Conservation (phyloP, 2,888 invertebrate species). For the Hecatera dysodea region DNA sequence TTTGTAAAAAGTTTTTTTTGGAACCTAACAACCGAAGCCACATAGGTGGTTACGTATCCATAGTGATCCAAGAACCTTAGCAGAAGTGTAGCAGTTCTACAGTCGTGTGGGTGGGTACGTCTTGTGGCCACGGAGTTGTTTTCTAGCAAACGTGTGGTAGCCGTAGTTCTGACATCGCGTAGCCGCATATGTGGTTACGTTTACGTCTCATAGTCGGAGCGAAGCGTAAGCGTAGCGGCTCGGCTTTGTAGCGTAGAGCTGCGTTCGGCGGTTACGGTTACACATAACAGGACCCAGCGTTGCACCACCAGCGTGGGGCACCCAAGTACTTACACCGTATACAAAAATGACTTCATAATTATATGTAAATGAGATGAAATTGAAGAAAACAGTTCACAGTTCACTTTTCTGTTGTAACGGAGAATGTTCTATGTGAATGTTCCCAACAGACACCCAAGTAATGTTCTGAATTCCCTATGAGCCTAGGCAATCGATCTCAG, state of each 20-base stretch:
- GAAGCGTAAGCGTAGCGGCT: too few relatives aligned
- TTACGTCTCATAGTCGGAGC: too few relatives aligned
- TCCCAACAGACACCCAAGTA: not conserved
- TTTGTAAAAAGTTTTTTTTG: too few relatives aligned
- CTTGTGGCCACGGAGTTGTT: not conserved
- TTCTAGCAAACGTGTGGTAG: not conserved
- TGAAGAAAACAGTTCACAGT: not conserved
- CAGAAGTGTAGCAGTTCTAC: not conserved
- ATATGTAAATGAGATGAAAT: too few relatives aligned
- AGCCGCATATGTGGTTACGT: conserved; percentile 5
- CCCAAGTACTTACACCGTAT: not conserved
- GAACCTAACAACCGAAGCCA: too few relatives aligned
- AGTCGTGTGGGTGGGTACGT: not conserved
- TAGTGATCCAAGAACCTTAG: not conserved
- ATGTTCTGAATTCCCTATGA: conserved; percentile 5
- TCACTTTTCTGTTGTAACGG: not conserved
- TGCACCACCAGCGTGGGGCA: not conserved
- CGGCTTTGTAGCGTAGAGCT: too few relatives aligned
- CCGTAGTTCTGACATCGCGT: not conserved
- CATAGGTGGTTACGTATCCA: not conserved
- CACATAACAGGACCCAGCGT: too few relatives aligned
- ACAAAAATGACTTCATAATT: too few relatives aligned
- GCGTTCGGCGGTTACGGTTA: too few relatives aligned
- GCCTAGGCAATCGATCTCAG: not conserved
- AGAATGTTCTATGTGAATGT: not conserved